Evolutionary conservation across 2,797 vertebrate genomes (phyloP).

Genomic region (Sparidentex hasta): DNA sequence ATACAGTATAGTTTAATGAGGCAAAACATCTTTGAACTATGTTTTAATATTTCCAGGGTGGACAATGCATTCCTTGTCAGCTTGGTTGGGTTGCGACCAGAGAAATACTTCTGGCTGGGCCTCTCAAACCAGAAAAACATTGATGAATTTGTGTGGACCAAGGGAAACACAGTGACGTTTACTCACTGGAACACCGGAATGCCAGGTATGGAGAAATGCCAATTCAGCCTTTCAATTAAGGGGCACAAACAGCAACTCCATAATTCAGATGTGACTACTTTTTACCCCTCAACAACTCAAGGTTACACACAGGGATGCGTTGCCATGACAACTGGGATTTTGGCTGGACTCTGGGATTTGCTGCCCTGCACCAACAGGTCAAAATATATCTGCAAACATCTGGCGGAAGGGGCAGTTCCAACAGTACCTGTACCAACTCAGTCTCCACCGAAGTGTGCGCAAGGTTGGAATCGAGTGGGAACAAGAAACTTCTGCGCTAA

Average conservation of each 20-base stretch:
- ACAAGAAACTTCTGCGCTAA: slow-evolving; percentile 73
- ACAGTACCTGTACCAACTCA: slow-evolving; percentile 87
- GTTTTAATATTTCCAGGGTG: slow-evolving; percentile 82
- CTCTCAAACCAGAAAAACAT: slow-evolving; percentile 89
- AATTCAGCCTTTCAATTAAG: not conserved
- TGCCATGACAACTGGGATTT: slow-evolving; percentile 90
- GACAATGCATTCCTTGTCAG: slow-evolving; percentile 96
- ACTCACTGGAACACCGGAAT: slow-evolving; percentile 94
- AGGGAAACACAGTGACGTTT: slow-evolving; percentile 83
- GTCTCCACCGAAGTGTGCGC: slow-evolving; percentile 83
- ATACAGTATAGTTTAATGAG: not conserved
- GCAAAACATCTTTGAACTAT: not conserved
- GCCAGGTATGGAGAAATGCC: slow-evolving; percentile 86
- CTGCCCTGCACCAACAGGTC: slow-evolving; percentile 90
- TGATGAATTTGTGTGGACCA: slow-evolving; percentile 90
- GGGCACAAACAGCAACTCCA: not conserved
- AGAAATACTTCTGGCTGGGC: slow-evolving; percentile 94
- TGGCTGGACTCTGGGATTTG: slow-evolving; percentile 95
- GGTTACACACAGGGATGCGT: slow-evolving; percentile 91
- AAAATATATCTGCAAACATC: slow-evolving; percentile 94
- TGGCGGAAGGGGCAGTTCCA: slow-evolving; percentile 87
- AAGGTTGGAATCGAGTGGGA: slow-evolving; percentile 81
- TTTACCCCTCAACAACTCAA: slow-evolving; percentile 59
- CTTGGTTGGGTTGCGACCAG: slow-evolving; percentile 90
- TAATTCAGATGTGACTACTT: not conserved